Conservation (phyloP, 2,888 invertebrate species). For the Petrophora chlorosata region DNA sequence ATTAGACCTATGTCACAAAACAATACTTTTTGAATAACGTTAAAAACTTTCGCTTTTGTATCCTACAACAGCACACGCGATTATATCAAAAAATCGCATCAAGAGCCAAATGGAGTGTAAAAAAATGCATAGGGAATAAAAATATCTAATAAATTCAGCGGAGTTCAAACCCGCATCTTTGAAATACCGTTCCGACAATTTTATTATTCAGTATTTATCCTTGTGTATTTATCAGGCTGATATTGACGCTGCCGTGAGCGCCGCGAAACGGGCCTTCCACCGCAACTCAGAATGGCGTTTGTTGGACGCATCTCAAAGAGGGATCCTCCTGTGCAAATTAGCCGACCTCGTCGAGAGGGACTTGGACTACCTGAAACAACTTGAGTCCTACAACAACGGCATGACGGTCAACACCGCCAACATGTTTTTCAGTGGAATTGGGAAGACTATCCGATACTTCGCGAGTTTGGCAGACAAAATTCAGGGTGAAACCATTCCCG, state of each 20-base stretch:
- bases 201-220: background rate
- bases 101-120: too few relatives aligned
- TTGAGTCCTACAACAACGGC: constrained; percentile 96
- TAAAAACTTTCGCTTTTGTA: too few relatives aligned
- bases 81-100: background rate
- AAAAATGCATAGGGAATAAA: too few relatives aligned
- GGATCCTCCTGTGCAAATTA: constrained; percentile 87
- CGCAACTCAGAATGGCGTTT: constrained; percentile 89
- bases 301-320: constrained; percentile 92
- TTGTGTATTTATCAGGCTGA: too few relatives aligned
- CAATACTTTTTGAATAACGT: too few relatives aligned
- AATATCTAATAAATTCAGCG: too few relatives aligned
- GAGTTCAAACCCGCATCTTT: background rate
- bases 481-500: constrained; percentile 83
- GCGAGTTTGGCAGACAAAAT: constrained; percentile 96
- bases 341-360: constrained; percentile 92
- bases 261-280: constrained; percentile 89
- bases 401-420: constrained; percentile 66
- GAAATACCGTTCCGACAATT: background rate
- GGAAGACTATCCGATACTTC: constrained; percentile 86
- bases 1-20: too few relatives aligned
- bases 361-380: constrained; percentile 87
- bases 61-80: too few relatives aligned
- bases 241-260: constrained; percentile 89
- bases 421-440: constrained; percentile 32